Evolutionary conservation across 2,797 vertebrate genomes (phyloP).

Genomic region (Distichodus sexfasciatus): DNA sequence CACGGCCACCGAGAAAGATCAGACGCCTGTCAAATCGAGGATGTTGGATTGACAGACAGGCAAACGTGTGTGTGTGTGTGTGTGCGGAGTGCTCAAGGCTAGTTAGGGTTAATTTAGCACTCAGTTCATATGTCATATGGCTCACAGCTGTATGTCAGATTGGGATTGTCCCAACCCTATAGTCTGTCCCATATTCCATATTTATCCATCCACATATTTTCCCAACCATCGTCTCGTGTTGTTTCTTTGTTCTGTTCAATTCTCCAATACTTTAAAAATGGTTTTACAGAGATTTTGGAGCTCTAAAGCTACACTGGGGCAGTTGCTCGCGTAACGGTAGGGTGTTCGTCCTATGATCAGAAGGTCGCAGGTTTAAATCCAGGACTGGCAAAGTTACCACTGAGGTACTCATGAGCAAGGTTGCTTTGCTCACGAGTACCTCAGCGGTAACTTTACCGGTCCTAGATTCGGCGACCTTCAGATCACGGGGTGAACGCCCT

Average conservation of each 20-base stretch:
- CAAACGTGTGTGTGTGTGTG: background rate
- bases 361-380: no score
- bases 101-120: slow-evolving; percentile 36
- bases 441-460: no score
- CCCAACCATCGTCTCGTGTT: background rate
- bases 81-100: slow-evolving; percentile 16
- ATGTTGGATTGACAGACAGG: slow-evolving; percentile 21
- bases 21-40: slow-evolving; percentile 32
- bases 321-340: no score
- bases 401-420: no score
- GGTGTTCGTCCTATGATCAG: no score
- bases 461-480: no score
- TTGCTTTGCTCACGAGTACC: no score
- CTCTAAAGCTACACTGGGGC: no score
- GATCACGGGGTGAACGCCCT: no score
- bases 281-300: no score
- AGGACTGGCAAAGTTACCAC: no score
- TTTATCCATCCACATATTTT: background rate
- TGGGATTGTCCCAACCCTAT: background rate
- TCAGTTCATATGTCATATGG: no score
- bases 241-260: background rate
- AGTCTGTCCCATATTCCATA: background rate
- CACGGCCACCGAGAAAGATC: slow-evolving; percentile 15
- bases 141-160: slow-evolving; percentile 6
- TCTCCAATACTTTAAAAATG: background rate